These are phyloP conservation scores for Carabus problematicus DNA, from an alignment of 2,888 invertebrate species.

Conservation along the genomic window DNA sequence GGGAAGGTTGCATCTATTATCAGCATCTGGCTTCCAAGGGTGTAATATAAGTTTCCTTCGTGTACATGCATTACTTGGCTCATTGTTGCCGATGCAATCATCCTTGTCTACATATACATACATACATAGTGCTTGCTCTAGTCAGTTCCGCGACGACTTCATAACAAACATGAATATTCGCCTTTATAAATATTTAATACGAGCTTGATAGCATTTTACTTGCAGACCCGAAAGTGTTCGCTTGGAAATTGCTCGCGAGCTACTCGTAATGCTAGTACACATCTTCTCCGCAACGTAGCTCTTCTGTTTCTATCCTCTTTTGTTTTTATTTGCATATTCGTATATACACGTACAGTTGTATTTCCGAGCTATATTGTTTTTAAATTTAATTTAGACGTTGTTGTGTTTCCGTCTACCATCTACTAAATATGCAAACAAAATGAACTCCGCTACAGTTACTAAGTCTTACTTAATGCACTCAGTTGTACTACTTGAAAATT, in stretches of 20 bases:
- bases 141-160: constrained; percentile 9
- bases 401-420: constrained; percentile 3
- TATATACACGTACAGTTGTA: constrained; percentile 8
- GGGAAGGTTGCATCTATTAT: constrained; percentile 11
- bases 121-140: neutral
- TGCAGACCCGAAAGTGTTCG: neutral
- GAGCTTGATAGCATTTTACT: constrained; percentile 35
- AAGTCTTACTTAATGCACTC: neutral
- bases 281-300: constrained; percentile 2
- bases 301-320: neutral
- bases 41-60: constrained; percentile 18
- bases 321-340: constrained; percentile 12
- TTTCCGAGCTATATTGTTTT: constrained; percentile 30
- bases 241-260: constrained; percentile 4
- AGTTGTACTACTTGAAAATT: neutral
- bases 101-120: neutral
- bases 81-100: constrained; percentile 21
- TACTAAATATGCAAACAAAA: neutral
- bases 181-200: constrained; percentile 40
- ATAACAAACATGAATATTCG: constrained; percentile 39
- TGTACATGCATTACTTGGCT: constrained; percentile 11
- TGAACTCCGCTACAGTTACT: neutral
- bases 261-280: neutral
- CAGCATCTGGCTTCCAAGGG: constrained; percentile 10
- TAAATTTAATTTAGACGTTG: constrained; percentile 33